Evolutionary conservation across 1,140 invertebrate genomes (phyloP), one percentile per base, ranked within the genome.

Genomic region (Atta cephalotes): DNA sequence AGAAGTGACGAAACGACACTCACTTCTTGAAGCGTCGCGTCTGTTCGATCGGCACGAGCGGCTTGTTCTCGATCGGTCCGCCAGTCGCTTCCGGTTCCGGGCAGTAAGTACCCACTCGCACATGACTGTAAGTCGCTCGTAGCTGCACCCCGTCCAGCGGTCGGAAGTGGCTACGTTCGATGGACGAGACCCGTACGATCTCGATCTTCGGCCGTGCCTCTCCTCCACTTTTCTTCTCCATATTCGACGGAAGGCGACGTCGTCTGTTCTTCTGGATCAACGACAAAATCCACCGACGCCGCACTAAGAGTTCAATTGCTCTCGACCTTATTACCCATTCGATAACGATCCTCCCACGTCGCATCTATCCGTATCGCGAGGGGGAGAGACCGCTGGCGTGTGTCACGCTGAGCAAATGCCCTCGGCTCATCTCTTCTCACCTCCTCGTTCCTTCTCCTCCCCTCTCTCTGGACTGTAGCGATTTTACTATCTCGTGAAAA

Each of bases 61-160:
- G 93, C 72, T 94, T 94, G 86, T 90, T 92, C 80, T 94, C 94
- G 77, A 86, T 85, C 77, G 89, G 85, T 18, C 62, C 53, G 51
- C 56, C 53, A 28, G 88, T 56, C 45, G 82, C 86, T 92, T 94
- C 94, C 77, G 93, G 92, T 77, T 94, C 94, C 65, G 93, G 92
- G 60, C 94, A 94, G 88, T 94, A 95, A 87, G 92, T 94, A 62
- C 94, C 95, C 28, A 95, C 91, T 76, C 94, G 92, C 78, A 95
- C 91, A 85, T 95, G 94, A 85, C 93, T 94, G 85, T 95, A 95
- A 39, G 93, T 91, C 25, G 93, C 92, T 62, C 93, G 89, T 76
- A 95, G 90, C 89, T 95, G 94, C 66, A 95, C 93, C 62, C 94
- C 93, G 85, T 95, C 95, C 58, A 95, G 82, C 16, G 95, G 94